Conservation (phyloP, 2,888 invertebrate species). For the Nycteola revayana region DNA sequence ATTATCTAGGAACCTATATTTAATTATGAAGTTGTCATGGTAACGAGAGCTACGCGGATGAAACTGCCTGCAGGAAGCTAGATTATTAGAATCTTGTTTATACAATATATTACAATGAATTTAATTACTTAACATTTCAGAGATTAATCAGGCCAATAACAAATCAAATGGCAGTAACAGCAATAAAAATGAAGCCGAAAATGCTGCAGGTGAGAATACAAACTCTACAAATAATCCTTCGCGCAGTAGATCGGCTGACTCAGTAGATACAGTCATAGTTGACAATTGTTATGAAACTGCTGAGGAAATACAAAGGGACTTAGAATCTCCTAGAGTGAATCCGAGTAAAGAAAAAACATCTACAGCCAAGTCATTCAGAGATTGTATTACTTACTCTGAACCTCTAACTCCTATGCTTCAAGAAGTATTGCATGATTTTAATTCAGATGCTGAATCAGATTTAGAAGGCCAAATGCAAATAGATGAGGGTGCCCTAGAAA, state of each 20-base stretch:
- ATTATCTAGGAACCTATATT: no score
- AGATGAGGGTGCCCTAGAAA: conserved; percentile 35
- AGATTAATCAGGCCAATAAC: conserved; percentile 33
- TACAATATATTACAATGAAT: no score
- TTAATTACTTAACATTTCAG: conserved; percentile 33
- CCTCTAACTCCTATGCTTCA: conserved; percentile 59
- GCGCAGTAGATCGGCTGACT: conserved; percentile 52
- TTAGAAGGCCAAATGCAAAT: conserved; percentile 48
- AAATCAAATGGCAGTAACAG: conserved; percentile 39
- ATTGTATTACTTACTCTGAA: conserved; percentile 58
- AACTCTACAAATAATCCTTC: conserved; percentile 48
- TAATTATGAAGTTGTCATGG: no score
- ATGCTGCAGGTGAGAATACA: conserved; percentile 59
- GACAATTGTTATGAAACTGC: conserved; percentile 55
- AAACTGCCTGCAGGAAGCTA: no score
- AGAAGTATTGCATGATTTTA: conserved; percentile 61
- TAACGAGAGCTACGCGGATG: no score
- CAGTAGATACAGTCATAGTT: conserved; percentile 63
- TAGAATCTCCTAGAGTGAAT: conserved; percentile 37
- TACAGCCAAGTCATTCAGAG: conserved; percentile 46
- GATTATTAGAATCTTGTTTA: no score
- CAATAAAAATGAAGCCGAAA: conserved; percentile 40
- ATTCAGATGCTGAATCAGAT: conserved; percentile 54
- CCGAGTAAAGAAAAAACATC: conserved; percentile 15
- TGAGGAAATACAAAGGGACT: conserved; percentile 51